Conservation (phyloP, 2,888 invertebrate genomes). For the Apotomis turbidana region DNA sequence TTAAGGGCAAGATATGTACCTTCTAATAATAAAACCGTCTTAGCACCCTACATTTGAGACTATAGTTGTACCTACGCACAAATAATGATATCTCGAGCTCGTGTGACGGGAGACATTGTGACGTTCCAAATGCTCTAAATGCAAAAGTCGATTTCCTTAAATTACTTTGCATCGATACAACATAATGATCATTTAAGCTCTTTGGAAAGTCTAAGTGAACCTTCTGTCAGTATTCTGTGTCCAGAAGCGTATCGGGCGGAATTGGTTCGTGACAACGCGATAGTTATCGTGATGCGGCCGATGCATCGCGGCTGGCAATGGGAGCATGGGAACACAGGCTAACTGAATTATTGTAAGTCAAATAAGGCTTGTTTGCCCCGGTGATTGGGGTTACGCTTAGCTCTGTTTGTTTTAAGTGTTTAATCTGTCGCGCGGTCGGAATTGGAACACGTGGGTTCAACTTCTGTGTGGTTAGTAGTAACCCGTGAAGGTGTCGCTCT, state of each 20-base stretch:
- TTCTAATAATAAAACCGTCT: no score
- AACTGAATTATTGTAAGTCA: slow-evolving; percentile 21
- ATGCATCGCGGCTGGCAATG: slow-evolving; percentile 72
- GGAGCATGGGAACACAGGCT: slow-evolving; percentile 62
- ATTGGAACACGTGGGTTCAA: slow-evolving; percentile 5
- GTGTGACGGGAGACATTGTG: no score
- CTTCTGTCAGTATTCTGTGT: slow-evolving; percentile 9
- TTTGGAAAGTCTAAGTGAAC: background rate
- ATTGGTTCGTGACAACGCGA: slow-evolving; percentile 82
- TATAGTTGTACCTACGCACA: no score
- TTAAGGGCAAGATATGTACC: no score
- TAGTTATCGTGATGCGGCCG: slow-evolving; percentile 82
- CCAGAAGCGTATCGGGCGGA: slow-evolving; percentile 75
- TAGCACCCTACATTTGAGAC: no score
- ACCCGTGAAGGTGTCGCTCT: no score
- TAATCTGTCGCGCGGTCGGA: slow-evolving; percentile 37
- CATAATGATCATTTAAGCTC: no score
- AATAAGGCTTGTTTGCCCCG: slow-evolving; percentile 57
- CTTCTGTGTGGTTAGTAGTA: background rate
- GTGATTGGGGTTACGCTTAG: slow-evolving; percentile 64
- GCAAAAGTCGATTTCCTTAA: no score
- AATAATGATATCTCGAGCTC: no score
- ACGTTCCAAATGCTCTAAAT: no score
- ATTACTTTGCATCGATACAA: no score
- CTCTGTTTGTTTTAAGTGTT: slow-evolving; percentile 61